A percentile compares a stretch with the other conserved stretches of the same genome.
These are phyloP conservation scores for Recurvirostra avosetta DNA, from an alignment of 2,113 vertebrate species.

Conservation along the genomic window DNA sequence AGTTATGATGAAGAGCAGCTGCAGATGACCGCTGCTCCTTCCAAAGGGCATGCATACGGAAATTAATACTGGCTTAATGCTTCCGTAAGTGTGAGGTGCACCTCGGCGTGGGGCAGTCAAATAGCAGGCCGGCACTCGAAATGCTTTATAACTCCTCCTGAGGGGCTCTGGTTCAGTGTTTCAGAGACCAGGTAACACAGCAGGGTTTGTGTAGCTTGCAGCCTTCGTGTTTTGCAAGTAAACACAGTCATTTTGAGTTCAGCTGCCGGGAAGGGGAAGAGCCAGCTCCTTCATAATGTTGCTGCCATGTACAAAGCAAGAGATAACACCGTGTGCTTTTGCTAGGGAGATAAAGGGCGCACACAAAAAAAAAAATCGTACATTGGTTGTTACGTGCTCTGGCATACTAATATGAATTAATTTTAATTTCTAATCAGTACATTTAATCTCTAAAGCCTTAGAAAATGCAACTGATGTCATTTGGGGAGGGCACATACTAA, in stretches of 20 bases:
- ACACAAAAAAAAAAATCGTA: neutral
- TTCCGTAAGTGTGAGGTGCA: neutral
- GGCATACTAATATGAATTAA: neutral
- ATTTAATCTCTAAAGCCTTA: constrained; percentile 10
- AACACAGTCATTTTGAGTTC: neutral
- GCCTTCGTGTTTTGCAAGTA: neutral
- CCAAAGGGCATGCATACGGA: neutral
- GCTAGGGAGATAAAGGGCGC: neutral
- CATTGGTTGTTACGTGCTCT: neutral
- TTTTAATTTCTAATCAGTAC: constrained; percentile 38
- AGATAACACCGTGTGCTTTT: neutral
- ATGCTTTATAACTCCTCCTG: neutral
- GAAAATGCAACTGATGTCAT: neutral
- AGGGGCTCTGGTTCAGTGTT: rapidly evolving
- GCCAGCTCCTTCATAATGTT: neutral
- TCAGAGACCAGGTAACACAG: neutral
- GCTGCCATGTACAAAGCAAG: neutral
- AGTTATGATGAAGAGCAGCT: neutral
- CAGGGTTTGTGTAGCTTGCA: neutral
- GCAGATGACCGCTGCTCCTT: neutral
- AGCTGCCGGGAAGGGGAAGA: neutral
- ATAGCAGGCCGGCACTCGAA: neutral
- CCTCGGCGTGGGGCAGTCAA: neutral
- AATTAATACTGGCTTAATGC: neutral
- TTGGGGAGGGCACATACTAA: neutral